Evolutionary conservation across 2,888 invertebrate species (phyloP).

Genomic region (Leucozona laternaria): DNA sequence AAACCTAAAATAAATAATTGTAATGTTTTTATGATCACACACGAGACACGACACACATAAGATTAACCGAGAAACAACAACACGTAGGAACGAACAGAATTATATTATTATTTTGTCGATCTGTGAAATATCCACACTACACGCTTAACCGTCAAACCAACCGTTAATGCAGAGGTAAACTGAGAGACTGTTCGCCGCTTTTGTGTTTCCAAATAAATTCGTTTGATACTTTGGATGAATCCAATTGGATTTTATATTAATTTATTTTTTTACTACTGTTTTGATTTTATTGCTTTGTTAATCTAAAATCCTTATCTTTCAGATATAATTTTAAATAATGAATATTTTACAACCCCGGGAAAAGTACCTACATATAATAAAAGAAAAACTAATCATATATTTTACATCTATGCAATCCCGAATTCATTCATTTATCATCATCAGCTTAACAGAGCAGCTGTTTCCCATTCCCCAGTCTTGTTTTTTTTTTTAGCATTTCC

Average conservation of each 20-base stretch:
- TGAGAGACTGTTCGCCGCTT: conserved; percentile 63
- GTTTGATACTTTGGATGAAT: conserved; percentile 50
- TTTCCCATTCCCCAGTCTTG: neutral
- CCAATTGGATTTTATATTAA: conserved; percentile 46
- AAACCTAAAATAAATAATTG: neutral
- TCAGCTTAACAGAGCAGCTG: conserved; percentile 16
- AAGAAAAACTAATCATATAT: neutral
- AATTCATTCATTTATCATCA: neutral
- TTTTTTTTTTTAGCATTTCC: neutral
- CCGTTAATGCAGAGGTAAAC: conserved; percentile 66
- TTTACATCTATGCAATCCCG: conserved; percentile 1
- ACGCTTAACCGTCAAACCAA: conserved; percentile 18
- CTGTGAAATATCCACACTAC: conserved; percentile 24
- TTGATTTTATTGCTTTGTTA: neutral
- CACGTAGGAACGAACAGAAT: neutral
- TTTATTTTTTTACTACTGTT: neutral
- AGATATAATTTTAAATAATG: neutral
- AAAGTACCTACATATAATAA: neutral
- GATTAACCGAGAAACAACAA: conserved; percentile 15
- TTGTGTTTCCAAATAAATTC: conserved; percentile 45
- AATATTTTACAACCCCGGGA: neutral
- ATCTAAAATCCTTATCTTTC: neutral
- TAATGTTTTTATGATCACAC: neutral
- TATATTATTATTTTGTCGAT: conserved; percentile 15
- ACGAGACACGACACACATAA: conserved; percentile 6